Conservation (phyloP, 2,113 vertebrate genomes). For the Cathartes aura region DNA sequence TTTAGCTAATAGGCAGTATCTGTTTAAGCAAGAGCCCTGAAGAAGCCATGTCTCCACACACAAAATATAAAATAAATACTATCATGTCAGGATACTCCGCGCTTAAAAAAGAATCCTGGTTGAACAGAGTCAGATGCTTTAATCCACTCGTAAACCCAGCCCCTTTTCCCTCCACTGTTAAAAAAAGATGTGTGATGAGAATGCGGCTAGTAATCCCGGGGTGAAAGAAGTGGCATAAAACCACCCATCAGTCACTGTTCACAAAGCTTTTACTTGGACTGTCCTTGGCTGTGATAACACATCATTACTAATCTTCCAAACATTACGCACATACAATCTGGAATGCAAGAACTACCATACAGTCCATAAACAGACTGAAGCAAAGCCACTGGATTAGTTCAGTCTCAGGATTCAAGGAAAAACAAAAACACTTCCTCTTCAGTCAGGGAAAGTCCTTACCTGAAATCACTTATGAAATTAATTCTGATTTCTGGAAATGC, state of each 20-base stretch:
- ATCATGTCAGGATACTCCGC: not conserved
- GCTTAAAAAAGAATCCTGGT: not conserved
- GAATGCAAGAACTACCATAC: not conserved
- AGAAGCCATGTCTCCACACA: not conserved
- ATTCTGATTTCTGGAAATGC: not conserved
- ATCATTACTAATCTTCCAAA: not conserved
- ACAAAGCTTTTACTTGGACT: not conserved
- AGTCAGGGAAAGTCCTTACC: not conserved
- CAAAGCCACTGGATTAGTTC: not conserved
- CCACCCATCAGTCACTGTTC: not conserved
- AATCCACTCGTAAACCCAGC: not conserved
- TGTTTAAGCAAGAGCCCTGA: not conserved
- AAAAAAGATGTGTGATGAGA: not conserved
- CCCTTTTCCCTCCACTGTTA: not conserved
- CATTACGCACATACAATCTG: not conserved
- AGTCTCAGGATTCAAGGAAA: not conserved
- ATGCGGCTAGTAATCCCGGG: not conserved
- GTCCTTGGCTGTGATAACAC: not conserved
- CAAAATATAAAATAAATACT: not conserved
- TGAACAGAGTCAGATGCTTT: not conserved
- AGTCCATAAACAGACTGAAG: not conserved
- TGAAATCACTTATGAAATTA: not conserved
- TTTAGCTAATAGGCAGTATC: not conserved
- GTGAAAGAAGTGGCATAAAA: not conserved
- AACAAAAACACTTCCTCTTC: not conserved